These are phyloP conservation scores for Trogon surrucura DNA, from an alignment of 2,113 vertebrate species.

Conservation along the genomic window DNA sequence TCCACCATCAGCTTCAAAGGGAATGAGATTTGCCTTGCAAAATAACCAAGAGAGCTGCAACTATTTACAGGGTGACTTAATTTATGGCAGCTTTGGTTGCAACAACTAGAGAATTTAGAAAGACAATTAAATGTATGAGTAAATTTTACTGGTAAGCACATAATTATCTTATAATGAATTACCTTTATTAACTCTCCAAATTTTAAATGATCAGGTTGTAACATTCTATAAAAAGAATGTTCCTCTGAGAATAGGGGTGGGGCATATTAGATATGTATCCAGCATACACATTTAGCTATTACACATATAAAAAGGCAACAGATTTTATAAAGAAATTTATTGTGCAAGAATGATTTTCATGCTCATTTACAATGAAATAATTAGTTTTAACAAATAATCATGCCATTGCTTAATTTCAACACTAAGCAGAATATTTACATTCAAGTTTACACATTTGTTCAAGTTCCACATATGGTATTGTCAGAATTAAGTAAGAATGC, in stretches of 20 bases:
- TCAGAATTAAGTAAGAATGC: slow-evolving; percentile 45
- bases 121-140: neutral
- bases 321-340: slow-evolving; percentile 77
- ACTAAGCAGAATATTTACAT: slow-evolving; percentile 85
- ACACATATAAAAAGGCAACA: neutral
- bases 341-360: slow-evolving; percentile 78
- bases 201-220: neutral
- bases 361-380: slow-evolving; percentile 75
- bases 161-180: neutral
- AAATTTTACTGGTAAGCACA: neutral
- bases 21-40: neutral
- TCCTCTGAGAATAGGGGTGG: neutral
- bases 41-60: neutral
- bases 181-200: neutral
- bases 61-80: neutral
- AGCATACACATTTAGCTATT: neutral
- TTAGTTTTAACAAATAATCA: slow-evolving; percentile 75
- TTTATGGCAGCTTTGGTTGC: neutral
- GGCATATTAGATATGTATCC: neutral
- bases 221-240: neutral
- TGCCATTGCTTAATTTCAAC: slow-evolving; percentile 75
- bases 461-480: slow-evolving; percentile 53
- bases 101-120: neutral
- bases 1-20: neutral
- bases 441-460: slow-evolving; percentile 84